Evolutionary conservation across 1,140 invertebrate genomes (phyloP).

Genomic region (Drosophila pseudoananassae): DNA sequence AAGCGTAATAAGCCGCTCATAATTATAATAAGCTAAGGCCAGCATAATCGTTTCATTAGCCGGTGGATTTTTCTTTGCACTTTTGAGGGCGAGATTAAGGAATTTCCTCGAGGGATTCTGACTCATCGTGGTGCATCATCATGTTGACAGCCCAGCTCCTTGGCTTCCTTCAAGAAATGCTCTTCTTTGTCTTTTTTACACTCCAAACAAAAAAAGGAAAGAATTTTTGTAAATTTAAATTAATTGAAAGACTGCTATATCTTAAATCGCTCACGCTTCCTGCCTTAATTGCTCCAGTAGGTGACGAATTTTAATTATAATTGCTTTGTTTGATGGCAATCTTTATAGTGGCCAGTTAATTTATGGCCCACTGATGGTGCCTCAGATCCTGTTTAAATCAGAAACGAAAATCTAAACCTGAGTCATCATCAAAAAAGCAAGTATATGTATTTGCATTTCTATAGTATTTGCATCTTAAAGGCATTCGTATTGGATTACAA

Average conservation of each 20-base stretch:
- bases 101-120: conserved; percentile 10
- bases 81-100: neutral
- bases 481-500: conserved; percentile 5
- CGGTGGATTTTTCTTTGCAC: neutral
- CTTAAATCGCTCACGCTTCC: conserved; percentile 5
- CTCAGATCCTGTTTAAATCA: conserved; percentile 18
- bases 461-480: neutral
- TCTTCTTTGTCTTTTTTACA: conserved; percentile 38
- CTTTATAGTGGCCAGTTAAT: conserved; percentile 25
- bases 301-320: conserved; percentile 44
- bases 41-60: conserved; percentile 34
- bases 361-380: conserved; percentile 9
- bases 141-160: neutral
- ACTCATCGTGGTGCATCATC: conserved; percentile 47
- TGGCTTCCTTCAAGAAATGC: conserved; percentile 7
- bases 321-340: conserved; percentile 38
- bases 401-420: conserved; percentile 37
- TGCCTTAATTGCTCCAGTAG: conserved; percentile 19
- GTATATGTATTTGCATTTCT: neutral
- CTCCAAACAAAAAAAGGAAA: conserved; percentile 10
- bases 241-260: neutral
- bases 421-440: conserved; percentile 20
- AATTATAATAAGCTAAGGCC: conserved; percentile 40
- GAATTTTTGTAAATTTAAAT: neutral
- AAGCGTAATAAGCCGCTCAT: conserved; percentile 61